phyloP scores from a whole-genome alignment of 2,797 vertebrate species.

The Cirrhinus molitorella region DNA sequence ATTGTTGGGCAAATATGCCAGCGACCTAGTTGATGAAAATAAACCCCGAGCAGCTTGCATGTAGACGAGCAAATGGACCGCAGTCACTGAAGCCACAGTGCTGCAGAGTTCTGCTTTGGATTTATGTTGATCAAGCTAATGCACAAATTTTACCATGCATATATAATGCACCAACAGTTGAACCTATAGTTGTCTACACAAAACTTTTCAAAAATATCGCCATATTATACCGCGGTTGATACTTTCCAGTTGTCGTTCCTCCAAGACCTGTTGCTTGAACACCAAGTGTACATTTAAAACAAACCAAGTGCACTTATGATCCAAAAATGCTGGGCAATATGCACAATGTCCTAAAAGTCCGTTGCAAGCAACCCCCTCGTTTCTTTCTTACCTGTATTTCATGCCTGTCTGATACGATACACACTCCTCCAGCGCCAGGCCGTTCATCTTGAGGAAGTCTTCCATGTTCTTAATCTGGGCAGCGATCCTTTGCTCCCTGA shows the following conservation, averaged over 20 bases:
- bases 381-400: constrained; percentile 92
- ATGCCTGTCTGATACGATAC: constrained; percentile 93
- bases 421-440: constrained; percentile 91
- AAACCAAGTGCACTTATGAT: background rate
- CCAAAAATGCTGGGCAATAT: background rate
- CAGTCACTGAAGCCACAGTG: constrained; percentile 61
- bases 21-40: constrained; percentile 84
- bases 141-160: background rate
- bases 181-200: background rate
- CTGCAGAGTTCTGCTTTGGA: constrained; percentile 3
- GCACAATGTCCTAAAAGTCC: background rate
- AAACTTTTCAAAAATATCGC: background rate
- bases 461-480: constrained; percentile 95
- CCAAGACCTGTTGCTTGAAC: background rate
- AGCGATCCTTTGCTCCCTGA: constrained; percentile 89
- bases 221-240: background rate
- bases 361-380: background rate
- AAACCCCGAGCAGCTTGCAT: constrained; percentile 71
- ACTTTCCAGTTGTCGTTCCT: background rate
- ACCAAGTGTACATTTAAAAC: background rate
- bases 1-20: constrained; percentile 71
- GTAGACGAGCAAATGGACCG: constrained; percentile 61
- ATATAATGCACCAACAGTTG: background rate
- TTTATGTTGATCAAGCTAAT: too few species aligned
- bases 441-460: constrained; percentile 96